Percentiles rank a stretch among this genome's conserved stretches.
These are phyloP conservation scores for Melanotaenia trifasciata DNA, from an alignment of 2,797 vertebrate genomes.

Conservation along the genomic window DNA sequence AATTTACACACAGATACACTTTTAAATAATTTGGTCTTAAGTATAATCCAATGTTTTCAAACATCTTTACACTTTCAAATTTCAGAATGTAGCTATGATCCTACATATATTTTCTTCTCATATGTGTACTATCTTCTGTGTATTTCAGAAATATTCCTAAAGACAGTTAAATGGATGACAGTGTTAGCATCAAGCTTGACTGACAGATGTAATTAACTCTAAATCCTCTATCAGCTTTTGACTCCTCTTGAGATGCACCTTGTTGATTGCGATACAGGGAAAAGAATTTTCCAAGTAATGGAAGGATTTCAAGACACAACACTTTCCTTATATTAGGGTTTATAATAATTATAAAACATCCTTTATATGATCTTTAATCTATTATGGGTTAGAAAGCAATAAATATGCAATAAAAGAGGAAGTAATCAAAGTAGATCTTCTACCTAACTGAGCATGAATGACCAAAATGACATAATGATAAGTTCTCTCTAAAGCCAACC, in stretches of 20 bases:
- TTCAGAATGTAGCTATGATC: constrained; percentile 3
- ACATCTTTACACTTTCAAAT: not conserved
- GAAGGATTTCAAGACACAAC: not conserved
- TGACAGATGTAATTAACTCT: constrained; percentile 56
- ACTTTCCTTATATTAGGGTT: not conserved
- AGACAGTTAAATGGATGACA: not conserved
- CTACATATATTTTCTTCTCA: not conserved
- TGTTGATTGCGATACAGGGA: constrained; percentile 24
- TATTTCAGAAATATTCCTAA: not conserved
- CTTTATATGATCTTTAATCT: not conserved
- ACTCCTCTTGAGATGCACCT: constrained; percentile 22
- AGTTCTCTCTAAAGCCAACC: constrained; percentile 51
- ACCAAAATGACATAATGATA: not conserved
- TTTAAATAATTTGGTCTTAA: not conserved
- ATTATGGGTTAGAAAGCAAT: not conserved
- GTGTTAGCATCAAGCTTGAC: constrained; percentile 13
- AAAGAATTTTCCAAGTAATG: not conserved
- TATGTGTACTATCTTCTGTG: not conserved
- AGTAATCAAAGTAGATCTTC: constrained; percentile 4
- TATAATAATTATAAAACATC: not conserved
- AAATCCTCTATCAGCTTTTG: constrained; percentile 41
- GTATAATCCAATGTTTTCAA: too few species aligned
- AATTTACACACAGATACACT: not conserved
- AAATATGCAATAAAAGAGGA: not conserved
- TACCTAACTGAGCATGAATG: not conserved